Evolutionary conservation across 2,113 vertebrate species (phyloP).

Genomic region (Cranoglanis bouderius): DNA sequence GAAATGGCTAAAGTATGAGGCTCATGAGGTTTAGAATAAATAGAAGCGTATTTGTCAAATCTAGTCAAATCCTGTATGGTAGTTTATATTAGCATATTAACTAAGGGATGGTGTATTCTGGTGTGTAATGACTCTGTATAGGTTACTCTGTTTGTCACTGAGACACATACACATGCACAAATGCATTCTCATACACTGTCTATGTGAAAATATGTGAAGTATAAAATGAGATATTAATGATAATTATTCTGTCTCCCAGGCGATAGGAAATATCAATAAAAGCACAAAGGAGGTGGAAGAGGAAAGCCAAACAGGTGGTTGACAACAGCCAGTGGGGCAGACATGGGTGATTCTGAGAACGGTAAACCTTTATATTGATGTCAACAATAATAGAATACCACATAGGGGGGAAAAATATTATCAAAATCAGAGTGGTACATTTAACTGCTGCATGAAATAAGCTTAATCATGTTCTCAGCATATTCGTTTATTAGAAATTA

Average conservation of each 20-base stretch:
- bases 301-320: conserved; percentile 49
- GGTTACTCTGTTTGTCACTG: conserved; percentile 1
- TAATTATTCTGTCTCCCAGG: conserved; percentile 11
- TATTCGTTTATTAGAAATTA: neutral
- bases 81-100: neutral
- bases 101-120: neutral
- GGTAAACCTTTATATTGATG: conserved; percentile 62
- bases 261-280: conserved; percentile 21
- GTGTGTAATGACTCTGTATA: neutral
- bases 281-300: conserved; percentile 50
- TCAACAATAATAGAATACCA: neutral
- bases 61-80: neutral
- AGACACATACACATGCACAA: neutral
- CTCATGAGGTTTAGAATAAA: too few relatives aligned
- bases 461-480: neutral
- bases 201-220: neutral
- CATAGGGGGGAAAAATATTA: neutral
- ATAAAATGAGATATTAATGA: neutral
- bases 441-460: neutral
- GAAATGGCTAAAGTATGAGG: neutral
- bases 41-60: neutral
- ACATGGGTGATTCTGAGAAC: conserved; percentile 79
- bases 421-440: neutral
- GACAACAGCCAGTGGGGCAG: conserved; percentile 61
- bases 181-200: neutral